A percentile compares a stretch with the other conserved stretches of the same genome.
Conservation (phyloP, 2,113 vertebrate genomes). For the Brevimyrus niger region DNA sequence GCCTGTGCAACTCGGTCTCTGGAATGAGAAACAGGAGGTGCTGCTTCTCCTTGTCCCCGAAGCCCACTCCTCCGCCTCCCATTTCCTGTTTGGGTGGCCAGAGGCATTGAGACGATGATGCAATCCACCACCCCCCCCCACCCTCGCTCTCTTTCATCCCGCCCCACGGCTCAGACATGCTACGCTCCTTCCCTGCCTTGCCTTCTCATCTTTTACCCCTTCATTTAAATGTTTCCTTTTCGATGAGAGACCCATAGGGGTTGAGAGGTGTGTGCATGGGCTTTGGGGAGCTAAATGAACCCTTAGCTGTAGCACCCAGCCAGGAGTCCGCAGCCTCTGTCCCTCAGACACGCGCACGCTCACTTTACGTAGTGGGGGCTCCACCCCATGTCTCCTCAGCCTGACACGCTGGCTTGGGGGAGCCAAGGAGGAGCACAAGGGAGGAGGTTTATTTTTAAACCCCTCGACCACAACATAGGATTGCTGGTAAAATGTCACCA, state of each 20-base stretch:
- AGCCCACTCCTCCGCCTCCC: background rate
- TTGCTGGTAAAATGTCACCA: conserved; percentile 9
- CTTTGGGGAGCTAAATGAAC: background rate
- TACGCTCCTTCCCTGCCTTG: background rate
- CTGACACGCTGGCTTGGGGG: background rate
- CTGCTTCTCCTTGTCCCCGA: background rate
- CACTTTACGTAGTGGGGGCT: background rate
- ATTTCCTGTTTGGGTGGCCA: conserved; percentile 22
- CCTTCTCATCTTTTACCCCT: background rate
- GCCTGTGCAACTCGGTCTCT: background rate
- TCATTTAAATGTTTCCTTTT: background rate
- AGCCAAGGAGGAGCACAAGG: background rate
- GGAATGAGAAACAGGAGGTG: conserved; percentile 10
- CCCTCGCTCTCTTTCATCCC: background rate
- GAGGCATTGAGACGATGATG: conserved; percentile 21
- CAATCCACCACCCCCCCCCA: background rate
- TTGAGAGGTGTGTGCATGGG: background rate
- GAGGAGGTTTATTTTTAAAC: conserved; percentile 2
- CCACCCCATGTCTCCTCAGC: background rate
- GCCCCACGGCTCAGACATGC: background rate
- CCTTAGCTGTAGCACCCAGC: conserved; percentile 4
- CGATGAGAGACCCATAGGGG: background rate
- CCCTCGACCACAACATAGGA: conserved; percentile 3
- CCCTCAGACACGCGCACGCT: background rate
- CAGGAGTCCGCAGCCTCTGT: background rate